Base-by-base conservation (phyloP, 2,888 invertebrate species). In the Leucoma salicis region DNA sequence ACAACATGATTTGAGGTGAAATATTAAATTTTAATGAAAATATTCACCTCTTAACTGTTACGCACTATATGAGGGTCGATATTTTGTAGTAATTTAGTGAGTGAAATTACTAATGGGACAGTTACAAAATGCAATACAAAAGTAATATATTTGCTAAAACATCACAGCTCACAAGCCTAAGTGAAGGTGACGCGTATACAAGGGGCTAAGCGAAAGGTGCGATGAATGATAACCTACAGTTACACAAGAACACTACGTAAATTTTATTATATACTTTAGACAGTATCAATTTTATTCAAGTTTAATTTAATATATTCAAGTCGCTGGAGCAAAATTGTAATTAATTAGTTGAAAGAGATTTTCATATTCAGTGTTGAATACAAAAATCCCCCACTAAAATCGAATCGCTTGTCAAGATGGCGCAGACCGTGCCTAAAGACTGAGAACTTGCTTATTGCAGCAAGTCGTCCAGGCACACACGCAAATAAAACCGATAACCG, bases 301-400 rank as follows among this genome's bases (percentile, higher is more conserved):
- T n/a, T 13, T 54, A 12, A 29, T 62, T 52, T 50, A 49, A 46
- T 63, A 41, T 63, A 41, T 53, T 47, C 45, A 53, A 63, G 49
- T 60, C 56, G 73, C 66, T 71, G 77, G 71, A 73, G 63, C 67
- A 66, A 78, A 71, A 73, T 62, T 66, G 63, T 29, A 31, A 15
- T 31, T 68, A 63, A 62, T 72, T 87, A 89, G 88, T 84, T 75
- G 85, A 78, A 81, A 82, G 83, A 74, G 84, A 89, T 85, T 87
- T 87, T 88, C 78, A 82, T 82, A 87, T 81, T 85, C 53, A 43
- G 24, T 13, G 3, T 14, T 56, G 79, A 83, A 85, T 85, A 86
- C 53, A 86, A 89, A 88, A 87, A 86, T 84, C 87, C 49, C 82
- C 80, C 87, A 86, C 88, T 87, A 87, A 83, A 68, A 63, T 72